Conservation (phyloP, 2,888 invertebrate genomes). For the Agrilus biguttatus region DNA sequence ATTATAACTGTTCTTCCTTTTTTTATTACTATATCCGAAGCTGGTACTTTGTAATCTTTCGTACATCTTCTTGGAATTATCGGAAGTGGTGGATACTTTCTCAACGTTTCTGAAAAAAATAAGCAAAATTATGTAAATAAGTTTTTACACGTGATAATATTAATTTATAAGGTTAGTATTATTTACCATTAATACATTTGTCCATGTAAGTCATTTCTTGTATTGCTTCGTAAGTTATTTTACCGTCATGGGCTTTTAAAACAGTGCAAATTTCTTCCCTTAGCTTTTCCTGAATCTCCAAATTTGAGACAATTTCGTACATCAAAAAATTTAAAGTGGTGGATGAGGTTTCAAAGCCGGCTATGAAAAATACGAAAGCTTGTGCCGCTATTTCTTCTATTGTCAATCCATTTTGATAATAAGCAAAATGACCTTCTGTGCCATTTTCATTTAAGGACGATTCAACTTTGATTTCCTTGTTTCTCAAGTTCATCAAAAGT, state of each 20-base stretch:
- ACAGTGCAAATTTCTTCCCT: conserved; percentile 28
- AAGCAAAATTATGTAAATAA: background rate
- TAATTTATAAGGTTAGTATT: no score
- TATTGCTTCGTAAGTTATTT: conserved; percentile 32
- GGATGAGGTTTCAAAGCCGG: conserved; percentile 27
- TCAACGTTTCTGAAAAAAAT: conserved; percentile 16
- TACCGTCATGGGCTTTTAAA: conserved; percentile 23
- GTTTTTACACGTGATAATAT: no score
- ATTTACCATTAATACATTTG: conserved; percentile 26
- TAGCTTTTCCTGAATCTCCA: conserved; percentile 28
- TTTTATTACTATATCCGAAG: conserved; percentile 13
- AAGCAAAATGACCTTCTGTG: background rate
- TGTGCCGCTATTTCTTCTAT: conserved; percentile 13
- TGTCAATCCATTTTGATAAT: conserved; percentile 1
- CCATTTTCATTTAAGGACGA: background rate
- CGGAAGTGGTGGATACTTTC: conserved; percentile 20
- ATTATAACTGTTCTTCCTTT: conserved; percentile 14
- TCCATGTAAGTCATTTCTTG: conserved; percentile 34
- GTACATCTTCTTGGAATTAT: conserved; percentile 14
- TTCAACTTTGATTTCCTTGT: background rate
- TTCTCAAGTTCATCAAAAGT: conserved; percentile 1
- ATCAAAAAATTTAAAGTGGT: conserved; percentile 30
- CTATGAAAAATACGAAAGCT: conserved; percentile 17
- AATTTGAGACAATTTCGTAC: conserved; percentile 34
- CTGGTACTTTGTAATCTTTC: conserved; percentile 17